Evolutionary conservation across 2,797 vertebrate species (phyloP), one percentile per base, ranked within the genome.

Genomic region (Enteromius paludinosus): DNA sequence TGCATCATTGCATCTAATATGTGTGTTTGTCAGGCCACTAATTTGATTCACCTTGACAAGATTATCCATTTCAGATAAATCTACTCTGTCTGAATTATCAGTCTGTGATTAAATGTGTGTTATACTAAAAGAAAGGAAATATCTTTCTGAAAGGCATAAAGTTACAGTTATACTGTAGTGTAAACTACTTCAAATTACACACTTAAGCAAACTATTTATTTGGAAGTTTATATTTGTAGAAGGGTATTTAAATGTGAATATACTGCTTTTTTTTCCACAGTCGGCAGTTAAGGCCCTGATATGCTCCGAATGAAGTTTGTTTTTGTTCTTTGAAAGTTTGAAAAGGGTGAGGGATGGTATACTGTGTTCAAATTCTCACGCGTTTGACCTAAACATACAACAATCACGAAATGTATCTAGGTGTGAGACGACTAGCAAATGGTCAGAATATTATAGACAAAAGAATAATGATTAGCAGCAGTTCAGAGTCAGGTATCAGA

Each of bases 51-150:
- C 20, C 41, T 35, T 62, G 41, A 71, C 15, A 35, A 62, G 54
- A 80, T 80, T 62, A 81, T 54, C 33, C 20, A 10, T 56, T 79
- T 71, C 28, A 62, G 68, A 80, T 49, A 61, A 65, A 74, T 54
- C 45, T 25, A 52, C 70, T 38, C 52, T 54, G 49, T 79, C n/a
- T 61, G 17, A 45, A 56, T 47, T 18, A 45, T 28, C 33, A 15
- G 35, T 15, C 56, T 71, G 78, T 64, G 69, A 52, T 81, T 74
- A 30, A 41, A 62, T 66, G 66, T 59, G 20, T 56, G 28, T 52
- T 12, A 73, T 25, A 49, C 41, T 73, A 10, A 38, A 17, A 25
- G 79, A 35, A 17, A 18, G 62, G n/a, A 62, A 62, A 45, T 47
- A 62, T n/a, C 23, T 73, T 2, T 45, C 3, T 59, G 28, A 49